A percentile compares a stretch with the other conserved stretches of the same genome.
phyloP scores from a whole-genome alignment of 2,113 vertebrate genomes.

The Psophia crepitans region DNA sequence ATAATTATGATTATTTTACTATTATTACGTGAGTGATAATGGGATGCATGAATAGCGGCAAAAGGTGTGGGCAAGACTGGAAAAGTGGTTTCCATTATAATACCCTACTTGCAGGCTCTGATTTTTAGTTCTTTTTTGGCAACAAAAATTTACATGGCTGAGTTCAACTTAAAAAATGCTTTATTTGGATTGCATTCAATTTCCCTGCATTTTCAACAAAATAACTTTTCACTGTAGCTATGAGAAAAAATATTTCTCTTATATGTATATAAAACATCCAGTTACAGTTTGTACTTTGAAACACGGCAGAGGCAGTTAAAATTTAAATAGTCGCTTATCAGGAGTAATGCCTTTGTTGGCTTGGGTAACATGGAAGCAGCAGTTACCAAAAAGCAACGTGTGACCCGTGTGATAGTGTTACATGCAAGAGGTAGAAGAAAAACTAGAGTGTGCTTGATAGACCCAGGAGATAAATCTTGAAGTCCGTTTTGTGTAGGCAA shows the following conservation, averaged over 20 bases:
- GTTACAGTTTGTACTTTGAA: slow-evolving; percentile 15
- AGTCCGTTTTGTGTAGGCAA: slow-evolving; percentile 1
- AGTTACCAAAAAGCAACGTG: neutral
- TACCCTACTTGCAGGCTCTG: neutral
- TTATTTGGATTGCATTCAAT: slow-evolving; percentile 24
- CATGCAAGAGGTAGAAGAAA: neutral
- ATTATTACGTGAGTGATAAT: neutral
- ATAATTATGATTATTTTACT: neutral
- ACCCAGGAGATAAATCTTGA: neutral
- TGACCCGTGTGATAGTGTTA: neutral
- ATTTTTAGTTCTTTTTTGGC: neutral
- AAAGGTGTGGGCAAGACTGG: neutral
- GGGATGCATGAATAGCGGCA: neutral
- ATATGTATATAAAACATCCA: neutral
- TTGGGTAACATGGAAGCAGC: neutral
- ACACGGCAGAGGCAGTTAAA: neutral
- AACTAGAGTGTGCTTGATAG: neutral
- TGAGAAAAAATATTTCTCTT: slow-evolving; percentile 3
- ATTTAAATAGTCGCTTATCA: slow-evolving; percentile 36
- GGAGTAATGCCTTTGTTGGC: neutral
- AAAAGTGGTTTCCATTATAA: slow-evolving; percentile 4
- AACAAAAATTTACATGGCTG: neutral
- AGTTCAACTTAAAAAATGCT: neutral
- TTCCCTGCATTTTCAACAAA: neutral
- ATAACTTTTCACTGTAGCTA: neutral